Conservation (phyloP, 1,140 invertebrate species). For the Panonychus citri region DNA sequence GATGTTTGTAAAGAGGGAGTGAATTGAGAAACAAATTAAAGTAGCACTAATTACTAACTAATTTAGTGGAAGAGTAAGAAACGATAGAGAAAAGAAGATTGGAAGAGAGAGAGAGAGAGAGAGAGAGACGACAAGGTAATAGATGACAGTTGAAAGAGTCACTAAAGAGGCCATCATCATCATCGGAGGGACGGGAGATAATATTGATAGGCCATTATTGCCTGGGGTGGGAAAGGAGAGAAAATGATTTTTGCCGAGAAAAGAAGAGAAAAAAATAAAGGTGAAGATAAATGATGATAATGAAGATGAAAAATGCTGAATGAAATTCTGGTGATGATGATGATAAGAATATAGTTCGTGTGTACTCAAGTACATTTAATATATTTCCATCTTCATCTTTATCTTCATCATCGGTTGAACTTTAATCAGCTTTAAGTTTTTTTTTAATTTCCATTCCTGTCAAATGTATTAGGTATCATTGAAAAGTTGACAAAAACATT, state of each 20-base stretch:
- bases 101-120: neutral
- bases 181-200: slow-evolving; percentile 41
- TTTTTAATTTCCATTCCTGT: too few species aligned
- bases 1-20: neutral
- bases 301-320: neutral
- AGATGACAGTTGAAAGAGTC: neutral
- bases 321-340: neutral
- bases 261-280: neutral
- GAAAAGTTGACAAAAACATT: too few species aligned
- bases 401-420: too few species aligned
- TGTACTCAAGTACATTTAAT: too few species aligned
- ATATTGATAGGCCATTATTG: slow-evolving; percentile 28
- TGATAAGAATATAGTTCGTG: neutral
- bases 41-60: neutral
- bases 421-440: too few species aligned
- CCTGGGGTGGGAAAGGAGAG: too few species aligned
- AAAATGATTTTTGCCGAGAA: too few species aligned
- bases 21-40: neutral
- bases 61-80: neutral
- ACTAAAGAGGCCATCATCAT: neutral
- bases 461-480: too few species aligned
- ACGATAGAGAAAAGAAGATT: neutral
- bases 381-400: too few species aligned
- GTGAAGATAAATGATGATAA: neutral
- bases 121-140: neutral